Evolutionary conservation across 2,113 vertebrate genomes (phyloP).

Genomic region (Planiliza haematocheilus): DNA sequence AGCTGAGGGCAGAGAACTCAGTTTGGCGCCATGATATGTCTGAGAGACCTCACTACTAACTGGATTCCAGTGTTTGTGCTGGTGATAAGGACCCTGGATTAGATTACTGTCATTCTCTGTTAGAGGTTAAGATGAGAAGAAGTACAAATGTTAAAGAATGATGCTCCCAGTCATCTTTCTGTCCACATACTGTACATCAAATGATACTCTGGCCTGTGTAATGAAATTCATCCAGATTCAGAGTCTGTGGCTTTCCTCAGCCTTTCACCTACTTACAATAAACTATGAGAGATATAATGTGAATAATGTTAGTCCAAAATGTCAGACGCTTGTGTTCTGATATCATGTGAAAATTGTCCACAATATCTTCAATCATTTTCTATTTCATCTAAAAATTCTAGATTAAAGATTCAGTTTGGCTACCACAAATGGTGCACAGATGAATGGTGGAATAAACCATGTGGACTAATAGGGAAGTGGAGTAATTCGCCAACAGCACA

Average conservation of each 20-base stretch:
- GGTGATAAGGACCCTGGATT: conserved; percentile 83
- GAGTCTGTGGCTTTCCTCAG: conserved; percentile 6
- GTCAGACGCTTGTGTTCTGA: neutral
- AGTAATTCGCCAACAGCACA: too few relatives aligned
- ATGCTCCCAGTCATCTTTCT: conserved; percentile 61
- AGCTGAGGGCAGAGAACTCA: conserved; percentile 13
- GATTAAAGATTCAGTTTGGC: too few relatives aligned
- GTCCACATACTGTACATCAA: conserved; percentile 32
- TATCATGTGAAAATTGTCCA: neutral
- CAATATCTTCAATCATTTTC: neutral
- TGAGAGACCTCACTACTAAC: conserved; percentile 33
- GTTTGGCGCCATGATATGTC: conserved; percentile 24
- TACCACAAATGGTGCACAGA: too few relatives aligned
- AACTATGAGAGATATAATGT: neutral
- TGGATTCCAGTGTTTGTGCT: conserved; percentile 77
- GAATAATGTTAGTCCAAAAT: neutral
- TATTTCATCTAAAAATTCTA: too few relatives aligned
- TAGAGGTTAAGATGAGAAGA: conserved; percentile 81
- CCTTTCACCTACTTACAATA: conserved; percentile 20
- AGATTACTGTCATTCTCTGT: conserved; percentile 84
- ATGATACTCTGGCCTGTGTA: conserved; percentile 22
- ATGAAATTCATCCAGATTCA: conserved; percentile 18
- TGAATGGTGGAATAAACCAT: too few relatives aligned
- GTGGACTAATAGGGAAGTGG: too few relatives aligned
- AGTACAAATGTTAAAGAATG: conserved; percentile 80